A percentile compares a stretch with the other conserved stretches of the same genome.
phyloP scores from a whole-genome alignment of 2,888 invertebrate genomes.

The Pherbina coryleti region DNA sequence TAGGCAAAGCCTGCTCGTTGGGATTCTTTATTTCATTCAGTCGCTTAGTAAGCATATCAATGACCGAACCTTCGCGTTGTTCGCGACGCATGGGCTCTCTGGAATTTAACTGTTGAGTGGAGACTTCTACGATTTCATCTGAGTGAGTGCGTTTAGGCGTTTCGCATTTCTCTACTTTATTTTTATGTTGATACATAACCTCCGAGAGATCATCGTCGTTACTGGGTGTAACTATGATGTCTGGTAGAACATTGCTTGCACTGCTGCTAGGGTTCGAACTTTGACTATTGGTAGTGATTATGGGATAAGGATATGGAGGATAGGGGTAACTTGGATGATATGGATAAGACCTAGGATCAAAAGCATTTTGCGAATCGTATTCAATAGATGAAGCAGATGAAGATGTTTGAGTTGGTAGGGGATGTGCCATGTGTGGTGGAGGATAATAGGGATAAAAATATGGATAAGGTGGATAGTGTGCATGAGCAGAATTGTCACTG shows the following conservation, averaged over 20 bases:
- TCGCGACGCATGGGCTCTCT: conserved; percentile 47
- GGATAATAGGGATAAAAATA: conserved; percentile 62
- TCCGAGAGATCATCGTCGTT: conserved; percentile 63
- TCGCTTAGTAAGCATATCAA: conserved; percentile 60
- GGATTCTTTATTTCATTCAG: conserved; percentile 59
- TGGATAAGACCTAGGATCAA: conserved; percentile 29
- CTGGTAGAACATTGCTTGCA: conserved; percentile 63
- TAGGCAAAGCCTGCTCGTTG: conserved; percentile 56
- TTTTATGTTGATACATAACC: conserved; percentile 58
- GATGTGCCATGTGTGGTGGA: conserved; percentile 51
- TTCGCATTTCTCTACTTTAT: conserved; percentile 56
- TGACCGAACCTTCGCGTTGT: conserved; percentile 56
- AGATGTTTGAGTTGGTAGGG: conserved; percentile 51
- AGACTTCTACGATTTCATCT: conserved; percentile 57
- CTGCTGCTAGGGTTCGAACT: conserved; percentile 55
- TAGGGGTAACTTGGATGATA: conserved; percentile 33
- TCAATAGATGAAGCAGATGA: conserved; percentile 45
- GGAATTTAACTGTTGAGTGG: conserved; percentile 22
- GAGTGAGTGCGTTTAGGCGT: conserved; percentile 54
- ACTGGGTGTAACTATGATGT: conserved; percentile 66
- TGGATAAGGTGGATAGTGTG: conserved; percentile 56
- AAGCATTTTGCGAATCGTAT: conserved; percentile 54
- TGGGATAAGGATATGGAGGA: conserved; percentile 52
- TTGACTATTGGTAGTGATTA: conserved; percentile 57
- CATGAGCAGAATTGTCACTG: conserved; percentile 38